Percentiles rank a stretch among this genome's conserved stretches.
phyloP scores from a whole-genome alignment of 2,888 invertebrate species.

The Agonopterix heracliana region DNA sequence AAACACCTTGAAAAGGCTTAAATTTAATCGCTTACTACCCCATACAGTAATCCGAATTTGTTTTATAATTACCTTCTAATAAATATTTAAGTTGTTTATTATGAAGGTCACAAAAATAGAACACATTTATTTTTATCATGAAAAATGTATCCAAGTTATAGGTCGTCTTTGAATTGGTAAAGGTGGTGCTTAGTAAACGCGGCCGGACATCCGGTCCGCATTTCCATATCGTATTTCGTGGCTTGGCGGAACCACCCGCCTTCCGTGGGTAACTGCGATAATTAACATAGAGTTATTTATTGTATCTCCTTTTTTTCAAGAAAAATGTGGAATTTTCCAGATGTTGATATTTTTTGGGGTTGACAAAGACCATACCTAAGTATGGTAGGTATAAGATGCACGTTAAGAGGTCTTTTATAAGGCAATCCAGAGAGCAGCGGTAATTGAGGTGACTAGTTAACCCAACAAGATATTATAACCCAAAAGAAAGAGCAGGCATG shows the following conservation, averaged over 20 bases:
- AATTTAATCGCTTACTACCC: no score
- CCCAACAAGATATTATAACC: no score
- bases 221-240: slow-evolving; percentile 41
- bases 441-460: no score
- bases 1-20: no score
- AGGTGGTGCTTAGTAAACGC: slow-evolving; percentile 35
- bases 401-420: no score
- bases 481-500: no score
- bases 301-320: slow-evolving; percentile 3
- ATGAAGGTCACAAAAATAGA: slow-evolving; percentile 3
- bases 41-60: no score
- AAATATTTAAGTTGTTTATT: not conserved
- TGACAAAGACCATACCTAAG: no score
- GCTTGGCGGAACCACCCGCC: slow-evolving; percentile 26
- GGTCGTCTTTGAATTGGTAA: slow-evolving; percentile 33
- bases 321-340: not conserved
- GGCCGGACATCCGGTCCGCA: slow-evolving; percentile 55
- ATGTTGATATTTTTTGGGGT: no score
- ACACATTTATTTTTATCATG: slow-evolving; percentile 15
- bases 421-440: no score
- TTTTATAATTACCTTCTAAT: not conserved
- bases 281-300: slow-evolving; percentile 33
- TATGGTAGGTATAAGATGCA: no score
- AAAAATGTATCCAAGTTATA: slow-evolving; percentile 31
- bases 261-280: slow-evolving; percentile 17